Conservation (phyloP, 2,113 vertebrate genomes). For the Amphilophus citrinellus region DNA sequence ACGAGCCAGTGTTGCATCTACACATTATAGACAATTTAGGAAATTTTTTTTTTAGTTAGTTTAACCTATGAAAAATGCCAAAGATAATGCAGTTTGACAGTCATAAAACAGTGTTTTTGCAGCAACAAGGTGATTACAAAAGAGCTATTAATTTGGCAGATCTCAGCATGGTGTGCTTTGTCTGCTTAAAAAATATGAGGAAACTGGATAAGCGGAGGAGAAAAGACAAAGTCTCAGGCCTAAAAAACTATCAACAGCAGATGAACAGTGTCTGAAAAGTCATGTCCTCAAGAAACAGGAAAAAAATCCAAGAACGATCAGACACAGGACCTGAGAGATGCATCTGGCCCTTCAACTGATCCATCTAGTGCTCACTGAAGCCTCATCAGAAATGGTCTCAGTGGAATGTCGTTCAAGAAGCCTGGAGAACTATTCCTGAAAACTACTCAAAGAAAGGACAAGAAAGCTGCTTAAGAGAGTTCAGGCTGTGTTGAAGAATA, state of each 20-base stretch:
- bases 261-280: neutral
- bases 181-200: neutral
- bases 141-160: neutral
- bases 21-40: neutral
- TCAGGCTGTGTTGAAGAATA: neutral
- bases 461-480: neutral
- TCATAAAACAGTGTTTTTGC: neutral
- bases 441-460: neutral
- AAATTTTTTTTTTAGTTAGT: neutral
- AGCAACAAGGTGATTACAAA: neutral
- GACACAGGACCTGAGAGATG: neutral
- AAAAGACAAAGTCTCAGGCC: neutral
- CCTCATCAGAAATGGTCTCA: neutral
- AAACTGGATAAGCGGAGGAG: neutral
- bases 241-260: neutral
- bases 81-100: neutral
- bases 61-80: neutral
- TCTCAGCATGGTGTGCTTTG: neutral
- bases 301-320: fast-evolving
- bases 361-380: neutral
- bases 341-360: neutral
- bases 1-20: neutral
- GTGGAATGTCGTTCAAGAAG: neutral
- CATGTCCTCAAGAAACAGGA: neutral
- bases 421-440: neutral